Conservation (phyloP, 2,797 vertebrate genomes). For the Hoplostethus atlanticus region DNA sequence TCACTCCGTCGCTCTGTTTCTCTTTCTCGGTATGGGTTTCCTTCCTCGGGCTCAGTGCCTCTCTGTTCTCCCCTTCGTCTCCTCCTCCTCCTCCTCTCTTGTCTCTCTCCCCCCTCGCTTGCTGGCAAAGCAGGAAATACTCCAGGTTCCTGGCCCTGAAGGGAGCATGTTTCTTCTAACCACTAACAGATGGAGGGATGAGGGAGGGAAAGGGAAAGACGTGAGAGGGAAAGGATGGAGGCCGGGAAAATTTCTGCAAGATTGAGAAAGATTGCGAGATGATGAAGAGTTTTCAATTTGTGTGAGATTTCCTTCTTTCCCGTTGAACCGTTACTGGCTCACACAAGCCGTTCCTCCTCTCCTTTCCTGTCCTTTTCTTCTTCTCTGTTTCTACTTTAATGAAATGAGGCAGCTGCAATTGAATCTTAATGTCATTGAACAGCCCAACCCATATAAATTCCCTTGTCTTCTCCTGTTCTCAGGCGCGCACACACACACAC, state of each 20-base stretch:
- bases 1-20: conserved; percentile 40
- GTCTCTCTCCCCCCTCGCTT: conserved; percentile 40
- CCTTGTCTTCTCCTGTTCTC: conserved; percentile 5
- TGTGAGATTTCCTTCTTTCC: conserved; percentile 13
- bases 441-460: conserved; percentile 33
- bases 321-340: not conserved
- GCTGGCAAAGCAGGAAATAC: conserved; percentile 79
- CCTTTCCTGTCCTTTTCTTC: conserved; percentile 8
- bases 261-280: conserved; percentile 7
- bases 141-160: conserved; percentile 80
- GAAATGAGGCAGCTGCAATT: conserved; percentile 39
- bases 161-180: conserved; percentile 79
- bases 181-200: conserved; percentile 80
- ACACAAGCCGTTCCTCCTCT: not conserved
- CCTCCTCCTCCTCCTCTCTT: conserved; percentile 23
- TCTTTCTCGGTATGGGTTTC: conserved; percentile 57
- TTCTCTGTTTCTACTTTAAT: conserved; percentile 17
- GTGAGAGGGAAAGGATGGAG: conserved; percentile 20
- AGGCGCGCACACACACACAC: not conserved
- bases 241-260: conserved; percentile 37
- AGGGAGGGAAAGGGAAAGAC: conserved; percentile 49
- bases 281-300: conserved; percentile 30
- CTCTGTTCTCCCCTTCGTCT: conserved; percentile 47
- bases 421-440: conserved; percentile 32
- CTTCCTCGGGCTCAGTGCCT: conserved; percentile 54